phyloP scores from a whole-genome alignment of 2,113 vertebrate species.

The Taxidea taxus region DNA sequence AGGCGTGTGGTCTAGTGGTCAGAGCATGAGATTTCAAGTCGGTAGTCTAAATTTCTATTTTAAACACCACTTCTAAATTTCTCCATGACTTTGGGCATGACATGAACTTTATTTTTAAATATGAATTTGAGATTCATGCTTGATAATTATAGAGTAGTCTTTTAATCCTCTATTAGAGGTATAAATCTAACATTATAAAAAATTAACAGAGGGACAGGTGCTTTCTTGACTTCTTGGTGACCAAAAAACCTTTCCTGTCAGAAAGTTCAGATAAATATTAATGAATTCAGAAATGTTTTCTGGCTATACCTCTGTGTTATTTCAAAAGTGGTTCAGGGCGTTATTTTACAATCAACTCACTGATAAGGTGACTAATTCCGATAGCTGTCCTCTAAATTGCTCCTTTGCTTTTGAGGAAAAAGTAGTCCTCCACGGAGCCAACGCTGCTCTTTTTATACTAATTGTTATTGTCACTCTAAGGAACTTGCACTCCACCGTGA shows the following conservation, averaged over 20 bases:
- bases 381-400: neutral
- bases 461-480: conserved; percentile 49
- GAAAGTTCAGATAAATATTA: neutral
- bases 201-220: conserved; percentile 27
- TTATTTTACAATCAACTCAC: neutral
- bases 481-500: neutral
- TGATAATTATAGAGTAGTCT: conserved; percentile 57
- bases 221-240: conserved; percentile 9
- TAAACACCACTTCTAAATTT: conserved; percentile 68
- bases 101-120: conserved; percentile 76
- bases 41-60: conserved; percentile 76
- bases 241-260: neutral
- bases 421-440: conserved; percentile 8
- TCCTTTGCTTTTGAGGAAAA: conserved; percentile 50
- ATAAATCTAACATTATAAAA: conserved; percentile 13
- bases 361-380: neutral
- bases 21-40: conserved; percentile 70
- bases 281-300: conserved; percentile 17
- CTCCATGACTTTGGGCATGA: conserved; percentile 63
- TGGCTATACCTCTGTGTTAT: neutral
- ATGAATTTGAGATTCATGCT: conserved; percentile 55
- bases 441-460: conserved; percentile 26
- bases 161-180: conserved; percentile 19
- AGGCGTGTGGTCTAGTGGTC: conserved; percentile 74
- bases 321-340: neutral